Base-by-base conservation (phyloP, 2,113 vertebrate genomes). In the Diadophis punctatus region DNA sequence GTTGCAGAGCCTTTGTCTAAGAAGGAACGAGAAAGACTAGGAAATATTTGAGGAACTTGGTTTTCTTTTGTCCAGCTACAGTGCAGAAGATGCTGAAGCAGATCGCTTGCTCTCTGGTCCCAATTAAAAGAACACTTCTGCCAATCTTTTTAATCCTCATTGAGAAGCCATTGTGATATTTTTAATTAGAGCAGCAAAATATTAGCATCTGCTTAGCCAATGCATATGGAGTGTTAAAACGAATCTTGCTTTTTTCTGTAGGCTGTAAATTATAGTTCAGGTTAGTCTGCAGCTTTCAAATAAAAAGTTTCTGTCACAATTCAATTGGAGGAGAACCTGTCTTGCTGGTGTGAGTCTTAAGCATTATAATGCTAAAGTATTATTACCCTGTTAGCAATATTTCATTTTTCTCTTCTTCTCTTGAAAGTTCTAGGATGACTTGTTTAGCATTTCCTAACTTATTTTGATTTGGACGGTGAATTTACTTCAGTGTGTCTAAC, bases 1-100 rank as follows among this genome's bases (percentile, higher is more conserved):
- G 16, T 63, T 80, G 16, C n/a, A 63, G 46, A 93, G 46, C 16
- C 88, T 90, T 92, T 93, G 55, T 90, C 87, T 86, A 52, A 51
- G 14, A 52, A 46, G 55, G 22, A 90, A 16, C 8, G 27, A 53
- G 43, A 23, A 12, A 84, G 27, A 34, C 74, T 56, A 90, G 22
- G 53, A 86, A 86, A 80, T 86, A 58, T 39, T 49, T 22, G 8
- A 43, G 46, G n/a, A 51, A 18, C 43, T 3, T 10, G 25, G 8
- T 43, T 86, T 86, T 92, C 49, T 92, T 60, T 23, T 63, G 10
- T n/a, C 10, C 20, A 16, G 10, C 27, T 30, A 88, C 39, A 80
- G 22, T 23, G 11, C 46, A 85, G 52, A 52, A 53, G 22, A 68
- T 80, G 56, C 30, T 90, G 90, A 93, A 55, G 8, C 68, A 85